Conservation (phyloP, 2,797 vertebrate species). For the Alfaro cultratus region DNA sequence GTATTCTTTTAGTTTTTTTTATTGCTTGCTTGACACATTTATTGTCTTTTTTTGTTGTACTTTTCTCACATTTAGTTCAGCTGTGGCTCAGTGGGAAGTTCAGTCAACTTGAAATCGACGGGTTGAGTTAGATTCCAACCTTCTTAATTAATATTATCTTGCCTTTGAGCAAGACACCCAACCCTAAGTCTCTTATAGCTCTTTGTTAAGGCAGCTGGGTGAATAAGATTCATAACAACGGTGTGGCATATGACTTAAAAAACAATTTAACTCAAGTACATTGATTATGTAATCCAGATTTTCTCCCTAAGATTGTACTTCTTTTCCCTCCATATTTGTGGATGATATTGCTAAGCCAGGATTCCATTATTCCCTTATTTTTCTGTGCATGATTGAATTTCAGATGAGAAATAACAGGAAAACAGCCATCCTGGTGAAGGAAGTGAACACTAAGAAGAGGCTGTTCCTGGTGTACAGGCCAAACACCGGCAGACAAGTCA, state of each 20-base stretch:
- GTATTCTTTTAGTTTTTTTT: not conserved
- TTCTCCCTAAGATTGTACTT: not conserved
- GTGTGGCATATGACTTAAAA: not conserved
- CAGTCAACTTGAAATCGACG: not conserved
- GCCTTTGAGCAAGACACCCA: not conserved
- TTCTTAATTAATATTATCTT: too few species aligned
- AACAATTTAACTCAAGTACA: not conserved
- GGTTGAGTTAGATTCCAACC: not conserved
- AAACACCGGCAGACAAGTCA: slow-evolving; percentile 96
- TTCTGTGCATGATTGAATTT: slow-evolving; percentile 19
- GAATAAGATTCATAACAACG: not conserved
- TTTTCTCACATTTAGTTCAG: not conserved
- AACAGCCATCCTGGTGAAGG: slow-evolving; percentile 93
- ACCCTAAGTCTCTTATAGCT: too few species aligned
- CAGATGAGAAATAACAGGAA: slow-evolving; percentile 99
- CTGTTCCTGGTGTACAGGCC: slow-evolving; percentile 96
- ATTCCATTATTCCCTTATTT: not conserved
- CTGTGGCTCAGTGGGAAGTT: not conserved
- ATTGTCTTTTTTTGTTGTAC: not conserved
- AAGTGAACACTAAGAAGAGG: slow-evolving; percentile 95
- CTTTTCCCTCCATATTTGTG: not conserved
- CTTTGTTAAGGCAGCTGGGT: not conserved
- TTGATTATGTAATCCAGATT: not conserved
- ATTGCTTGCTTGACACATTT: not conserved
- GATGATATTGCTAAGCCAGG: not conserved